Percentiles rank a stretch among this genome's conserved stretches.
Conservation (phyloP, 1,140 invertebrate species). For the Aleiodes sp. region DNA sequence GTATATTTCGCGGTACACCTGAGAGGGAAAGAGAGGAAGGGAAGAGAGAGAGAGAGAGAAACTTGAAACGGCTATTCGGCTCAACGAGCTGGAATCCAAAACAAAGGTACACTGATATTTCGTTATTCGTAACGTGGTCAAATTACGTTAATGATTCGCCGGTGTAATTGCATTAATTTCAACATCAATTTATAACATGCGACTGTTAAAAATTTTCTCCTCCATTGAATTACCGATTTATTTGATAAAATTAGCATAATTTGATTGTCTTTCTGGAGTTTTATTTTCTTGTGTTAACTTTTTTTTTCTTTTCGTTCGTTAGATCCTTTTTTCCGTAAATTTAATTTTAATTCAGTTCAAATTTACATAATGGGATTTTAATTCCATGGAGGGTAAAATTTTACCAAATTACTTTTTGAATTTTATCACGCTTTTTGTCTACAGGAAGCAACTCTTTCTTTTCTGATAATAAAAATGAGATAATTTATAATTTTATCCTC, state of each 20-base stretch:
- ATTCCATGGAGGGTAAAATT: no score
- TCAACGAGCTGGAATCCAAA: conserved; percentile 25
- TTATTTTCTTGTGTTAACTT: neutral
- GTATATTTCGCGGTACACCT: conserved; percentile 9
- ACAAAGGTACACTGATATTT: conserved; percentile 17
- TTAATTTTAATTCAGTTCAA: no score
- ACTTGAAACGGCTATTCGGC: no score
- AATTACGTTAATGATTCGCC: conserved; percentile 5
- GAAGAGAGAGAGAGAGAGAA: no score
- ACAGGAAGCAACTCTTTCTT: no score
- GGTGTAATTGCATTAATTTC: neutral
- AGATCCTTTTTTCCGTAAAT: no score
- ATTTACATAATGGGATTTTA: no score
- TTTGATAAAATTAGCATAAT: neutral
- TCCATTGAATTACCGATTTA: neutral
- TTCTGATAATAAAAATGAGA: no score
- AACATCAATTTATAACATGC: neutral
- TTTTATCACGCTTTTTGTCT: no score
- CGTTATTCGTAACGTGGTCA: neutral
- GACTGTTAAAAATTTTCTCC: neutral
- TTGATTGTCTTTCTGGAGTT: no score
- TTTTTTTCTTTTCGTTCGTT: no score
- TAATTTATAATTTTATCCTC: neutral
- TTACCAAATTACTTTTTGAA: no score
- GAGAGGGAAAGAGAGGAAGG: neutral